Percentiles rank a stretch among this genome's conserved stretches.
Evolutionary conservation across 2,888 invertebrate species (phyloP).

Genomic region (Acanthoscelides obtectus): DNA sequence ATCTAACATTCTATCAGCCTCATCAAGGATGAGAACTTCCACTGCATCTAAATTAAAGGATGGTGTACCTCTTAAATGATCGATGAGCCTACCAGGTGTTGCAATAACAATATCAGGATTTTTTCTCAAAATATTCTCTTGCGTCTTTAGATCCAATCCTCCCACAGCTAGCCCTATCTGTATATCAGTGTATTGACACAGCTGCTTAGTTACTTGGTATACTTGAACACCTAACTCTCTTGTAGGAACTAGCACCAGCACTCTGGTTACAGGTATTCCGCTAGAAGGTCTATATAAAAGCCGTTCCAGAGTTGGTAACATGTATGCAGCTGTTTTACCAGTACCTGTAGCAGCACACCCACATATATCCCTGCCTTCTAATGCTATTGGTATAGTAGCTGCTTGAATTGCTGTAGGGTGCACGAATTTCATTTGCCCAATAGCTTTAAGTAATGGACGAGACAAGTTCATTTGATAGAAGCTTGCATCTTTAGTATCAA

Average conservation of each 20-base stretch:
- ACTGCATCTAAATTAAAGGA: slow-evolving; percentile 84
- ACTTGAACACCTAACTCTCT: slow-evolving; percentile 98
- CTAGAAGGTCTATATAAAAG: slow-evolving; percentile 78
- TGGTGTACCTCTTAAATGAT: slow-evolving; percentile 93
- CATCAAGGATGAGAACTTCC: slow-evolving; percentile 79
- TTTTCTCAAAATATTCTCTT: slow-evolving; percentile 71
- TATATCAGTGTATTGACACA: slow-evolving; percentile 81
- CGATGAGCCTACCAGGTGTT: slow-evolving; percentile 95
- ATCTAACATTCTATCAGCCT: slow-evolving; percentile 90
- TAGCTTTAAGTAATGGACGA: slow-evolving; percentile 86
- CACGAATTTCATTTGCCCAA: slow-evolving; percentile 81
- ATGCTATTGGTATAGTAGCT: slow-evolving; percentile 89
- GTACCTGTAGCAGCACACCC: slow-evolving; percentile 98
- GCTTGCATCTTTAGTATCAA: slow-evolving; percentile 59
- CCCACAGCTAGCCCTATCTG: slow-evolving; percentile 83
- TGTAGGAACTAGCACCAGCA: slow-evolving; percentile 93
- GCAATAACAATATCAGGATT: slow-evolving; percentile 97
- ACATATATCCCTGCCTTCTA: slow-evolving; percentile 91
- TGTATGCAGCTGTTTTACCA: slow-evolving; percentile 98
- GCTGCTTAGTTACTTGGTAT: slow-evolving; percentile 86
- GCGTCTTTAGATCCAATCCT: slow-evolving; percentile 74
- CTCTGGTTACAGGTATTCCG: slow-evolving; percentile 64
- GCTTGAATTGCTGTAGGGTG: slow-evolving; percentile 97
- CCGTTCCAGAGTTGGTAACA: slow-evolving; percentile 94
- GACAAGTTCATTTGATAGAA: slow-evolving; percentile 97